Evolutionary conservation across 1,140 invertebrate genomes (phyloP).

Genomic region (Caenorhabditis inopinata): DNA sequence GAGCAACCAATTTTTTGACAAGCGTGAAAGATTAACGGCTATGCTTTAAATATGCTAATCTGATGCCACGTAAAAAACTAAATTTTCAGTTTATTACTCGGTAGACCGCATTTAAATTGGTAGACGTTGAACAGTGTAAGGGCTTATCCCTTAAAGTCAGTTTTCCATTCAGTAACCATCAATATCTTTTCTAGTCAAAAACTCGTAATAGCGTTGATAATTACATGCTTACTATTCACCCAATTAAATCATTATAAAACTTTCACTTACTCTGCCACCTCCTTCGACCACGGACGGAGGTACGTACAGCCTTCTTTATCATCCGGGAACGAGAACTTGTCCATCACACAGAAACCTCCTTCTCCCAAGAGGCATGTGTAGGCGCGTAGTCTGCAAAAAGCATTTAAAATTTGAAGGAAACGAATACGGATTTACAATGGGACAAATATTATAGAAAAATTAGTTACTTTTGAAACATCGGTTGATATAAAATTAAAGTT

Average conservation of each 20-base stretch:
- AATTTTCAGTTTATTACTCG: no score
- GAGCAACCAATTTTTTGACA: no score
- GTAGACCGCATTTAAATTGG: no score
- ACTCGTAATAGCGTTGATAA: not conserved
- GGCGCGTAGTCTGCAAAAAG: constrained; percentile 40
- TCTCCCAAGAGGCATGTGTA: constrained; percentile 34
- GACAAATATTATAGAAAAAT: no score
- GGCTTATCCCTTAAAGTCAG: no score
- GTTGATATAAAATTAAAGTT: not conserved
- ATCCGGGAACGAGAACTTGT: not conserved
- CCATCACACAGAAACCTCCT: constrained; percentile 34
- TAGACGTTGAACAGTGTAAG: no score
- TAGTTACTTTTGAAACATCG: not conserved
- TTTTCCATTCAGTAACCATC: no score
- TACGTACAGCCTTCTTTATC: constrained; percentile 16
- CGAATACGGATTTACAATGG: no score
- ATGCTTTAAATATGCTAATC: no score
- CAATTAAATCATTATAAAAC: not conserved
- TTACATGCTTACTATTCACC: not conserved
- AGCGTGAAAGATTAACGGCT: no score
- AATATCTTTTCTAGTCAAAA: not conserved
- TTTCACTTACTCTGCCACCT: not conserved
- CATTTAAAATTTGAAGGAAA: no score
- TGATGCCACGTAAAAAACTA: no score
- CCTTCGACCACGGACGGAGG: constrained; percentile 13